phyloP scores from a whole-genome alignment of 2,797 vertebrate species.

The Eremophila alpestris region DNA sequence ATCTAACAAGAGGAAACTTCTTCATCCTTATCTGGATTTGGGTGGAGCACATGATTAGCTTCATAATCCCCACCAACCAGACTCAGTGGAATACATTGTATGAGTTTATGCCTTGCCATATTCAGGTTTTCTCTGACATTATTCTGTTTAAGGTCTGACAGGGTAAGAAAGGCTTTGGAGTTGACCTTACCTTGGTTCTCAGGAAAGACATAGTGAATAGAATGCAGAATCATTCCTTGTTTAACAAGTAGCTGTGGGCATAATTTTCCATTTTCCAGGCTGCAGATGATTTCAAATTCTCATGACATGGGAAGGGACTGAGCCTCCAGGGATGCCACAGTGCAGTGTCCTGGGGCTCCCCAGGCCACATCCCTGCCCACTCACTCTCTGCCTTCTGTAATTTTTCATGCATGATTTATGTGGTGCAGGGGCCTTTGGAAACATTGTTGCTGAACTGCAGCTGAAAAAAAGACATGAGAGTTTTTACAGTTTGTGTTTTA shows the following conservation, averaged over 20 bases:
- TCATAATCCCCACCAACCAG: background rate
- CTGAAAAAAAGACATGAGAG: background rate
- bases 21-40: background rate
- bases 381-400: background rate
- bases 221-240: background rate
- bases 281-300: background rate
- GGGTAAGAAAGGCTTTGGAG: background rate
- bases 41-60: background rate
- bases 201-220: background rate
- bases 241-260: background rate
- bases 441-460: background rate
- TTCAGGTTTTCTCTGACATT: background rate
- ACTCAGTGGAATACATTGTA: background rate
- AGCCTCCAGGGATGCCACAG: background rate
- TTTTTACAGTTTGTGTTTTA: background rate
- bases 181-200: background rate
- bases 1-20: background rate
- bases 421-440: background rate
- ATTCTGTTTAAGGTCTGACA: background rate
- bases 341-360: background rate
- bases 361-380: rapidly evolving
- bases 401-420: background rate
- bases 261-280: background rate
- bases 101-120: background rate
- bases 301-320: background rate